Conservation (phyloP, 2,888 invertebrate genomes). For the Gastrophysa polygoni region DNA sequence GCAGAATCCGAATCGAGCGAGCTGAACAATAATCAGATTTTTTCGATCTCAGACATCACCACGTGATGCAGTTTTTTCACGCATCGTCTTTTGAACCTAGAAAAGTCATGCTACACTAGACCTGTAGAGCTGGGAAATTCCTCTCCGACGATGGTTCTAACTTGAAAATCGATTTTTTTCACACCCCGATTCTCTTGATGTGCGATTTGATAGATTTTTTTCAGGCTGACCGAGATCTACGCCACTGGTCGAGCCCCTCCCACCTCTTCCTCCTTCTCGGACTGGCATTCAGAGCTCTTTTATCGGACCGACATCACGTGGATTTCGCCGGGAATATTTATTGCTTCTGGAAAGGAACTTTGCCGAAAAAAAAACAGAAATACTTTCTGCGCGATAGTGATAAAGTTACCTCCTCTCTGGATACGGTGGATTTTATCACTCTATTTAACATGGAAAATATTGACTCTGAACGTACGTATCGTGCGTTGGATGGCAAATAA, state of each 20-base stretch:
- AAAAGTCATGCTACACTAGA: no score
- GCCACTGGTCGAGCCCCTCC: background rate
- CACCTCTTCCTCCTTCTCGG: conserved; percentile 13
- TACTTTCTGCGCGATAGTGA: conserved; percentile 31
- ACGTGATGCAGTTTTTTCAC: no score
- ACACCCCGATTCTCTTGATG: no score
- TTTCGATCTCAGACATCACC: no score
- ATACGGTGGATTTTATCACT: conserved; percentile 28
- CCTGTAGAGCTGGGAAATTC: no score
- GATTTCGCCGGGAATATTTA: conserved; percentile 32
- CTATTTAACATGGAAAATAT: conserved; percentile 31
- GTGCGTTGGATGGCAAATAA: conserved; percentile 5
- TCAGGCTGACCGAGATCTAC: no score
- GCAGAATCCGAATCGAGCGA: no score
- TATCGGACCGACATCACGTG: conserved; percentile 31
- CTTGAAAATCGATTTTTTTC: no score
- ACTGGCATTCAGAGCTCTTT: conserved; percentile 28
- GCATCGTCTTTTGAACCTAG: no score
- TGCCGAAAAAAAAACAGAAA: conserved; percentile 20
- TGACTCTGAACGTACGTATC: conserved; percentile 19
- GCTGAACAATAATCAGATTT: no score
- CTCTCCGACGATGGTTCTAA: no score
- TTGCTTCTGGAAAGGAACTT: conserved; percentile 26
- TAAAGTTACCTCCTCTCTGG: conserved; percentile 27
- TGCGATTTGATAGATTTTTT: no score